Evolutionary conservation across 2,113 vertebrate genomes (phyloP).

Genomic region (Pituophis catenifer): DNA sequence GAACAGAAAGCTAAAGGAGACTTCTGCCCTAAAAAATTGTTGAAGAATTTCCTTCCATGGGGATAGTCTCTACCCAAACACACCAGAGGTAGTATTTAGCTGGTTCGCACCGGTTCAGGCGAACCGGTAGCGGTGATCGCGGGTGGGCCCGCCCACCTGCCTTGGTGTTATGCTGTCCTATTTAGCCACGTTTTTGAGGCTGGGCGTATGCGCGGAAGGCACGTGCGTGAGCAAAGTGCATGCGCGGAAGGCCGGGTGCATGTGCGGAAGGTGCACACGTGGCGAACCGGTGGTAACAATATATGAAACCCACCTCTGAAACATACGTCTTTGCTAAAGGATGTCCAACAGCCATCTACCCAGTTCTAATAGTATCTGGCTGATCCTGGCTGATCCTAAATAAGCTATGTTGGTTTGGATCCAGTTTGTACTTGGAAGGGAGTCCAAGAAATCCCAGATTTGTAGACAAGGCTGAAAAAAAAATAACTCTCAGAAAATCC

Average conservation of each 20-base stretch:
- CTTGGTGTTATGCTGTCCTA: too few species aligned
- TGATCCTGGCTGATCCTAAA: background rate
- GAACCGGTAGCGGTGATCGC: too few species aligned
- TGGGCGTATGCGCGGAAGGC: too few species aligned
- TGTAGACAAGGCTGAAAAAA: background rate
- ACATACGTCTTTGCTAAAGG: background rate
- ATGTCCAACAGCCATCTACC: background rate
- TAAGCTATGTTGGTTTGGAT: background rate
- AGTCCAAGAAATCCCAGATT: background rate
- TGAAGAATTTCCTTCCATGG: background rate
- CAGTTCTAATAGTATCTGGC: background rate
- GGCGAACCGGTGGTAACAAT: too few species aligned
- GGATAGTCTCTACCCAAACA: background rate
- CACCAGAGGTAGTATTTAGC: background rate
- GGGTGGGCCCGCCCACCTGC: too few species aligned
- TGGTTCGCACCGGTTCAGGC: too few species aligned
- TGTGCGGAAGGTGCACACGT: too few species aligned
- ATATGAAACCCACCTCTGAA: too few species aligned
- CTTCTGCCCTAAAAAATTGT: background rate
- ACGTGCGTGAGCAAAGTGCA: too few species aligned
- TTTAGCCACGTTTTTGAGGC: too few species aligned
- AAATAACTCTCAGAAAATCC: background rate
- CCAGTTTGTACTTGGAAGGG: background rate
- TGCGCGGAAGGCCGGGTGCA: too few species aligned
- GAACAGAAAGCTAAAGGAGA: background rate